Conservation (phyloP, 2,113 vertebrate species). For the Triplophysa rosa region DNA sequence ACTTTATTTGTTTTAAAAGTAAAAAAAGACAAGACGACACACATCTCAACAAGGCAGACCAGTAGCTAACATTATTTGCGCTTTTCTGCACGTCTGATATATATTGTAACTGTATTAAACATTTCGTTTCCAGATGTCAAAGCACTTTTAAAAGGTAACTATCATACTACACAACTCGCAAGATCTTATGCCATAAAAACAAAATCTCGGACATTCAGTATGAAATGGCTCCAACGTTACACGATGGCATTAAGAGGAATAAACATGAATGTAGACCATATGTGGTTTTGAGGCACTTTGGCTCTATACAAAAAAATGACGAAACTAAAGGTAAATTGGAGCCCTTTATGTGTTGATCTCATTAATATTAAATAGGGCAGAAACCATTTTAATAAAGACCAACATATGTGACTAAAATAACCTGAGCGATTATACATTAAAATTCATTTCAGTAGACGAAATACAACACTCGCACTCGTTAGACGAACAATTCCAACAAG, state of each 20-base stretch:
- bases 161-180: not conserved
- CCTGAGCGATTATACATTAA: too few relatives aligned
- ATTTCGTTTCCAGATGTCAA: too few relatives aligned
- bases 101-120: too few relatives aligned
- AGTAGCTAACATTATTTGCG: not conserved
- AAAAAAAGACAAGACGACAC: not conserved
- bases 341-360: constrained; percentile 37
- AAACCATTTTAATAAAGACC: not conserved
- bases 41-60: not conserved
- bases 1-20: not conserved
- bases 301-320: not conserved
- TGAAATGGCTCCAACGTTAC: not conserved
- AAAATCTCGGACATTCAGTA: constrained; percentile 20
- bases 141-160: not conserved
- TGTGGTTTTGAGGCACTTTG: constrained; percentile 35
- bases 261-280: not conserved
- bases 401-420: too few relatives aligned
- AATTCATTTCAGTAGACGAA: not conserved
- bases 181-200: too few relatives aligned
- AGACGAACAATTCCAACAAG: not conserved
- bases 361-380: not conserved
- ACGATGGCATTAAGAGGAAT: not conserved
- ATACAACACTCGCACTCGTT: not conserved
- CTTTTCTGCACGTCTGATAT: not conserved
- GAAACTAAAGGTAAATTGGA: not conserved